phyloP scores from a whole-genome alignment of 2,797 vertebrate genomes.

The Emydoidea blandingii region DNA sequence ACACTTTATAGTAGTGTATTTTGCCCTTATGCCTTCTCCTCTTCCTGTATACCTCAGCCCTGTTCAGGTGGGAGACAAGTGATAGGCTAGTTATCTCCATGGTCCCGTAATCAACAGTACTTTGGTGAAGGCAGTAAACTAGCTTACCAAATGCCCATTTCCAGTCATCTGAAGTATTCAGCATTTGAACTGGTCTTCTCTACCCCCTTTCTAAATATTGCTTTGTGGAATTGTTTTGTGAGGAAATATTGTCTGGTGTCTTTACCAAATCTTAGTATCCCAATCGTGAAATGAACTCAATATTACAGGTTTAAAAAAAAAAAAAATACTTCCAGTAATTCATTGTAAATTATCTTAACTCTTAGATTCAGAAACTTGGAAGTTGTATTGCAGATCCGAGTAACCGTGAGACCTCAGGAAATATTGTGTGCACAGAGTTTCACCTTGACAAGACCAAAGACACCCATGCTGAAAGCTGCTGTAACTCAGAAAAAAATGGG shows the following conservation, averaged over 20 bases:
- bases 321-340: not conserved
- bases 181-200: not conserved
- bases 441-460: constrained; percentile 91
- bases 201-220: not conserved
- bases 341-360: not conserved
- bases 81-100: not conserved
- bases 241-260: rapidly evolving
- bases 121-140: not conserved
- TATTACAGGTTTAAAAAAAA: not conserved
- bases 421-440: constrained; percentile 78
- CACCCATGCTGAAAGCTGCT: constrained; percentile 84
- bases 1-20: not conserved
- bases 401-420: constrained; percentile 82
- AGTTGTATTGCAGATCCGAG: constrained; percentile 82
- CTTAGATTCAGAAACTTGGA: constrained; percentile 85
- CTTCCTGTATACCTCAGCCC: rapidly evolving
- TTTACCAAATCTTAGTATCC: rapidly evolving
- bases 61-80: not conserved
- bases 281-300: not conserved
- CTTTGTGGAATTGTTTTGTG: not conserved
- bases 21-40: not conserved
- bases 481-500: constrained; percentile 82
- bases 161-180: not conserved
- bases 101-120: not conserved
- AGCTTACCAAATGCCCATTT: not conserved